Conservation (phyloP, 92 coral and sea anemone genomes). For the Bergia puertoricense region DNA sequence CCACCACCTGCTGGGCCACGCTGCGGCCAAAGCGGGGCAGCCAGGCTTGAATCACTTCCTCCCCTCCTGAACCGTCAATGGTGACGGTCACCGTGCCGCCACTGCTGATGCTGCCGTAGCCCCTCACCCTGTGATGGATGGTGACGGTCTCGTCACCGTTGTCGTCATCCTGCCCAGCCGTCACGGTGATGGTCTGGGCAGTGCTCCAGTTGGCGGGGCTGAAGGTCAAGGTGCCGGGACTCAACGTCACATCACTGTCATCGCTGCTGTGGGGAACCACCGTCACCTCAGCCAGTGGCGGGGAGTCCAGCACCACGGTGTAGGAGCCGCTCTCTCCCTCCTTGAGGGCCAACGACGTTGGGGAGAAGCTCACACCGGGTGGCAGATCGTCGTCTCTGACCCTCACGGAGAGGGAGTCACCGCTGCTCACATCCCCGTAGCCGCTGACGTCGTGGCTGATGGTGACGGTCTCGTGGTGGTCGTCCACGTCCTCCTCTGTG, state of each 20-base stretch:
- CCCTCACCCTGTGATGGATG: background rate
- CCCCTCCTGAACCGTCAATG: no score
- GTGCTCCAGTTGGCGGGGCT: slow-evolving; percentile 17
- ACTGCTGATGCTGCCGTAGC: no score
- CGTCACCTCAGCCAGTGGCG: slow-evolving; percentile 14
- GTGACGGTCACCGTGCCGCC: no score
- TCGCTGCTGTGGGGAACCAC: slow-evolving; percentile 11
- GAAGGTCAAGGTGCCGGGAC: slow-evolving; percentile 17
- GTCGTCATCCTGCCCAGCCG: slow-evolving; percentile 17
- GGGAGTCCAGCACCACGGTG: slow-evolving; percentile 17
- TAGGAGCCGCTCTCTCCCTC: slow-evolving; percentile 17
- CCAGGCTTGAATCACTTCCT: no score
- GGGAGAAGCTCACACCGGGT: slow-evolving; percentile 17
- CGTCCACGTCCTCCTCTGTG: slow-evolving; percentile 17
- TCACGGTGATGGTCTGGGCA: slow-evolving; percentile 16
- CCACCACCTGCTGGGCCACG: no score
- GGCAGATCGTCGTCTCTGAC: slow-evolving; percentile 16
- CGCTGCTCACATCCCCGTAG: slow-evolving; percentile 12
- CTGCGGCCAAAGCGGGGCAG: no score
- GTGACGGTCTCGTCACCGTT: slow-evolving; percentile 9
- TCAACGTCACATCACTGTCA: slow-evolving; percentile 14
- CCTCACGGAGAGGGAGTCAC: slow-evolving; percentile 17
- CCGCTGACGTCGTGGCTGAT: background rate
- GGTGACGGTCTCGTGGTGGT: slow-evolving; percentile 17
- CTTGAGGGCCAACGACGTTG: slow-evolving; percentile 16